These are phyloP conservation scores for Anarhynchus alexandrinus DNA, from an alignment of 2,113 vertebrate species.

Conservation along the genomic window DNA sequence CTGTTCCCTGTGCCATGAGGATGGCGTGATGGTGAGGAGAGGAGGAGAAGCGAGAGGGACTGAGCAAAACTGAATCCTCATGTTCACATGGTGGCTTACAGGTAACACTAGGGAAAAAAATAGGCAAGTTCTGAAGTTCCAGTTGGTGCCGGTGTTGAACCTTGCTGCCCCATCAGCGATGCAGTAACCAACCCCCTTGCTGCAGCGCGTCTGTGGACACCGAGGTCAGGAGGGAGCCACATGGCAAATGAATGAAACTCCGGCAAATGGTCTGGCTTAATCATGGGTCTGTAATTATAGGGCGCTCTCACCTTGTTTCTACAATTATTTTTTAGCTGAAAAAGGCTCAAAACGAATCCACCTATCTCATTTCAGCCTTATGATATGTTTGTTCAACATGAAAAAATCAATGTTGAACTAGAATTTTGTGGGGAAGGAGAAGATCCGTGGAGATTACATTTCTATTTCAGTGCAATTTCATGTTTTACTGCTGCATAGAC, in stretches of 20 bases:
- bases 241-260: neutral
- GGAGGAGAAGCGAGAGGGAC: neutral
- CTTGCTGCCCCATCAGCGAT: neutral
- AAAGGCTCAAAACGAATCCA: neutral
- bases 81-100: neutral
- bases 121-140: neutral
- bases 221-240: neutral
- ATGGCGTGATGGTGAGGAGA: neutral
- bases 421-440: conserved; percentile 8
- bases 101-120: neutral
- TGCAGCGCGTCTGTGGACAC: accelerated
- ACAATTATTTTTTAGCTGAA: neutral
- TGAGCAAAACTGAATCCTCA: neutral
- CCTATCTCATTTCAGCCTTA: neutral
- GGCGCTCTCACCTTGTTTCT: neutral
- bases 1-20: neutral
- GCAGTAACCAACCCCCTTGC: accelerated
- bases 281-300: neutral
- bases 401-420: conserved; percentile 45
- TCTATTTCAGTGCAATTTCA: conserved; percentile 42
- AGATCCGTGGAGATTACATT: conserved; percentile 20
- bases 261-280: neutral
- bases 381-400: conserved; percentile 46
- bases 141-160: neutral
- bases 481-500: conserved; percentile 41